Percentiles rank a stretch among this genome's conserved stretches.
phyloP scores from a whole-genome alignment of 92 coral and sea anemone genomes.

The Plumapathes pennacea region DNA sequence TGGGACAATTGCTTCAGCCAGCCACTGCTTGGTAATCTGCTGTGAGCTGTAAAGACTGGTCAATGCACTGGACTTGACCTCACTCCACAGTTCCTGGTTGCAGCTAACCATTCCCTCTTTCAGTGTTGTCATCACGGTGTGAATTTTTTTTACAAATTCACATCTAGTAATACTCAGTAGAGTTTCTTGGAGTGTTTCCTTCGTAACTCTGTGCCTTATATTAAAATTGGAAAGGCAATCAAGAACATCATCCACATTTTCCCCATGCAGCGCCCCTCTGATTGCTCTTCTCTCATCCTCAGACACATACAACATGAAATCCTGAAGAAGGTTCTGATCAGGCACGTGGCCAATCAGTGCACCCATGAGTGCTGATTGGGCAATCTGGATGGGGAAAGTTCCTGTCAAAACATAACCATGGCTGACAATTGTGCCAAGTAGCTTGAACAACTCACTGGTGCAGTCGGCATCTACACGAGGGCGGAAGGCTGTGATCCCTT shows the following conservation, averaged over 20 bases:
- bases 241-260: slow-evolving; percentile 30
- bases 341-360: slow-evolving; percentile 11
- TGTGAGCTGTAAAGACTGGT: too few relatives aligned
- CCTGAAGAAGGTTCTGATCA: slow-evolving; percentile 17
- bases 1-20: too few relatives aligned
- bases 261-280: slow-evolving; percentile 16
- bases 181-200: slow-evolving; percentile 17
- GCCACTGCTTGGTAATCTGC: too few relatives aligned
- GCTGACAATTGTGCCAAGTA: slow-evolving; percentile 33
- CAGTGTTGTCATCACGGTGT: too few relatives aligned
- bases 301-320: slow-evolving; percentile 14
- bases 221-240: slow-evolving; percentile 32
- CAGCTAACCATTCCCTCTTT: too few relatives aligned
- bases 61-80: too few relatives aligned
- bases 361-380: slow-evolving; percentile 30
- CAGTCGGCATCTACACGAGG: slow-evolving; percentile 43
- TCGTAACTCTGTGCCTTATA: slow-evolving; percentile 21
- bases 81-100: too few relatives aligned
- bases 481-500: slow-evolving; percentile 21
- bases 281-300: slow-evolving; percentile 21
- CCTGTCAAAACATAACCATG: slow-evolving; percentile 43
- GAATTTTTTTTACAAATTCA: slow-evolving; percentile 42
- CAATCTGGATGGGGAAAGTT: slow-evolving; percentile 20
- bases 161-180: slow-evolving; percentile 28
- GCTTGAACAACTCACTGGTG: slow-evolving; percentile 27